Evolutionary conservation across 2,888 invertebrate species (phyloP), one percentile per base, ranked within the genome.

Genomic region (Parelbella ahira): DNA sequence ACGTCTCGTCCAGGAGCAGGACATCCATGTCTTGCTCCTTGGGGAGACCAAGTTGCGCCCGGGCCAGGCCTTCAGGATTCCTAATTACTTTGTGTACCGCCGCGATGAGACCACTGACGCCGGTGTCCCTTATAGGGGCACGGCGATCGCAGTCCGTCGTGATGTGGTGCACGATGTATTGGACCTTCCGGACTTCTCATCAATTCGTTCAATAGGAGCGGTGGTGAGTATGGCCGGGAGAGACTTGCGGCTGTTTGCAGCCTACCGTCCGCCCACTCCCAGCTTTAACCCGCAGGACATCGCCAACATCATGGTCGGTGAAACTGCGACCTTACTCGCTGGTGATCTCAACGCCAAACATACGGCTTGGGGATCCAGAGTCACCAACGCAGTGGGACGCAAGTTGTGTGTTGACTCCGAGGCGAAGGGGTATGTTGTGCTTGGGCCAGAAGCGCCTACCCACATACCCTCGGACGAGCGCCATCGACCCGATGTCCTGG

Each of bases 361-460:
- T 41, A 28, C 7, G 30, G 30, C 25, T 1, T 27, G 25, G 25
- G 25, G 12, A 1, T 27, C 25, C 12, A 27, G 25, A 12, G 12
- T 27, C 25, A n/a, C 8, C 25, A 27, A 6, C 12, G 1, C 11
- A 1, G 25, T 6, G 25, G 25, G 25, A n/a, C 11, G 12, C n/a
- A 12, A 11, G n/a, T 8, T 12, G 11, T 27, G n/a, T 1, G n/a
- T 2, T n/a, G 11, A 27, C 25, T 2, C 25, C 2, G 25, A 27
- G 25, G 12, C 1, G 5, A 6, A 12, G 8, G 25, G 25, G n/a
- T 12, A 27, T n/a, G 6, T 4, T 3, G 25, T 27, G 11, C 2
- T 11, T 5, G 25, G 25, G 1, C 25, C 25, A 3, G 12, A 12
- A 1, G 25, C 25, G 1, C 25, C 25, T 2, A 27, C 25, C n/a